Evolutionary conservation across 2,797 vertebrate species (phyloP), one percentile per base, ranked within the genome.

Genomic region (Rhynchotus rufescens): DNA sequence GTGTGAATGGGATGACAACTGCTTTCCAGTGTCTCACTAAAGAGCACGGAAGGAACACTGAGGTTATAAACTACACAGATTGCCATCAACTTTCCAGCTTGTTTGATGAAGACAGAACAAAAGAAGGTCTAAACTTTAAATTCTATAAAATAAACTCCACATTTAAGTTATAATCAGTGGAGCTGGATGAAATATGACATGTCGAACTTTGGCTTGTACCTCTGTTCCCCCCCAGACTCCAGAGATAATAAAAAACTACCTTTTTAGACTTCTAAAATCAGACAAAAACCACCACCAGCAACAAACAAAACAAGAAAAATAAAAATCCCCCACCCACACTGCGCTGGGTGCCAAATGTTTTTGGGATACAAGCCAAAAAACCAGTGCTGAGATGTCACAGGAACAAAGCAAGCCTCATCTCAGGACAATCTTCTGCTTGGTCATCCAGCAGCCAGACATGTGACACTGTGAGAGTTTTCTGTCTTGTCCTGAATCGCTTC

Each of bases 341-440:
- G 36, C 36, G 9, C 79, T 30, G 17, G 42, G 4, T 26, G 49
- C 42, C 42, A 45, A 61, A 28, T 9, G 34, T 74, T 25, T 84
- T 86, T 51, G 60, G 88, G 30, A 91, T 90, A 73, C 10, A 54
- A 94, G 65, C 36, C 62, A 89, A 75, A 15, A 76, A 56, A 79
- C 38, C 60, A 80, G 26, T 15, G 23, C 30, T 42, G 32, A 77
- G 52, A 76, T 61, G 36, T 47, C 45, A 45, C 22, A 80, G 44
- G 54, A 91, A 87, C 8, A 75, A 80, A 91, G 75, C 7, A 17
- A 93, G 84, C 9, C 47, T 81, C 22, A 57, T 71, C 73, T 90
- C 42, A 51, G 34, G 56, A 75, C 66, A 91, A 65, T 9, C 26
- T 77, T 61, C 49, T 71, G 68, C 51, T 66, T 76, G 16, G 86